Evolutionary conservation across 2,797 vertebrate genomes (phyloP).

Genomic region (Urocyon cinereoargenteus): DNA sequence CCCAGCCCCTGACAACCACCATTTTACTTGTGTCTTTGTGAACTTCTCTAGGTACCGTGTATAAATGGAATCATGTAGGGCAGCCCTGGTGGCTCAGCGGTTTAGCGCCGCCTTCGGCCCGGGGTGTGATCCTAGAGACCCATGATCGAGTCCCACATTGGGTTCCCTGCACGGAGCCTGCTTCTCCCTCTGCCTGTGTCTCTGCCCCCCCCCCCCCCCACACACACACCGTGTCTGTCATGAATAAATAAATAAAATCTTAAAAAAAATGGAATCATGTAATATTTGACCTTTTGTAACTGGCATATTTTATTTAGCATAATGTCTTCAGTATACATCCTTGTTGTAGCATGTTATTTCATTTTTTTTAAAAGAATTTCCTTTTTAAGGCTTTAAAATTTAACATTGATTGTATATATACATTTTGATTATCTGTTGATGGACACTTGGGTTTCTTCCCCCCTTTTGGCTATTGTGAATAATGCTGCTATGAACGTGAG

Average conservation of each 20-base stretch:
- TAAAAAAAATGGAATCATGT: not conserved
- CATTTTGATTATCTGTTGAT: not conserved
- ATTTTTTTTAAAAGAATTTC: not conserved
- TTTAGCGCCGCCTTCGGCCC: too few species aligned
- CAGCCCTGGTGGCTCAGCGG: too few species aligned
- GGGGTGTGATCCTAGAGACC: too few species aligned
- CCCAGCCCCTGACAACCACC: not conserved
- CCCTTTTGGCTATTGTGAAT: not conserved
- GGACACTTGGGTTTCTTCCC: not conserved
- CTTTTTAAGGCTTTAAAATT: not conserved
- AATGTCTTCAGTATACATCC: not conserved
- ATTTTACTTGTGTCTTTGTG: not conserved
- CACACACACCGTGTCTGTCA: too few species aligned
- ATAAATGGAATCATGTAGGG: not conserved
- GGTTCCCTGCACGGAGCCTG: too few species aligned
- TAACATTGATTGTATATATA: not conserved
- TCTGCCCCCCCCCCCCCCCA: too few species aligned
- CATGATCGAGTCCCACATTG: too few species aligned
- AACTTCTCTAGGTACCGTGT: not conserved
- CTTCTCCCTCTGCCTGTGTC: too few species aligned
- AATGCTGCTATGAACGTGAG: not conserved
- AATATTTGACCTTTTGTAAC: not conserved
- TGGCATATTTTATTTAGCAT: not conserved
- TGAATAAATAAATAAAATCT: too few species aligned
- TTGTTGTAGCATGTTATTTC: not conserved